Evolutionary conservation across 1,140 invertebrate species (phyloP).

Genomic region (Anastatus disparis): DNA sequence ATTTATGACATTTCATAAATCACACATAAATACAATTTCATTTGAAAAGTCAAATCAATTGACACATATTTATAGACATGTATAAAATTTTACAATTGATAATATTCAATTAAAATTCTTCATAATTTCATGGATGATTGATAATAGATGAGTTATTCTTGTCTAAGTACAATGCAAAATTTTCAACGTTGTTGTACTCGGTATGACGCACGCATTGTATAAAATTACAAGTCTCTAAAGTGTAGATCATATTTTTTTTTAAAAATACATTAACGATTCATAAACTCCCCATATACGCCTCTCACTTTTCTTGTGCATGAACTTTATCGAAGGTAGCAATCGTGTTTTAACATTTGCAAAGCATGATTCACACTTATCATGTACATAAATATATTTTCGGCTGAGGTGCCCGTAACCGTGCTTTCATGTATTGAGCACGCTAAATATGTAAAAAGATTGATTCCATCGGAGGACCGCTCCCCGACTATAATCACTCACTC

Average conservation of each 20-base stretch:
- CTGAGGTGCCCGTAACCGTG: too few species aligned
- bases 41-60: too few species aligned
- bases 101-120: not conserved
- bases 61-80: not conserved
- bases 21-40: too few species aligned
- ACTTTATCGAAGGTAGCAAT: slow-evolving; percentile 17
- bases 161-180: too few species aligned
- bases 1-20: too few species aligned
- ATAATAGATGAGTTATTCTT: slow-evolving; percentile 29
- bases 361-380: slow-evolving; percentile 8
- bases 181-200: too few species aligned
- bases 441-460: too few species aligned
- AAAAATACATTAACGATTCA: slow-evolving; percentile 20
- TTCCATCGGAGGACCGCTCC: too few species aligned
- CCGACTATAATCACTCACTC: too few species aligned
- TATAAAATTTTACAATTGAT: slow-evolving; percentile 5
- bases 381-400: too few species aligned
- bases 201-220: slow-evolving; percentile 18
- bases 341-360: slow-evolving; percentile 7
- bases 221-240: not conserved
- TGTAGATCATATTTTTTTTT: too few species aligned
- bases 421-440: too few species aligned
- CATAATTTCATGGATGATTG: not conserved
- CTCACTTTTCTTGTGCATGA: not conserved
- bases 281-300: not conserved